Evolutionary conservation across 2,113 vertebrate species (phyloP).

Genomic region (Tyto alba): DNA sequence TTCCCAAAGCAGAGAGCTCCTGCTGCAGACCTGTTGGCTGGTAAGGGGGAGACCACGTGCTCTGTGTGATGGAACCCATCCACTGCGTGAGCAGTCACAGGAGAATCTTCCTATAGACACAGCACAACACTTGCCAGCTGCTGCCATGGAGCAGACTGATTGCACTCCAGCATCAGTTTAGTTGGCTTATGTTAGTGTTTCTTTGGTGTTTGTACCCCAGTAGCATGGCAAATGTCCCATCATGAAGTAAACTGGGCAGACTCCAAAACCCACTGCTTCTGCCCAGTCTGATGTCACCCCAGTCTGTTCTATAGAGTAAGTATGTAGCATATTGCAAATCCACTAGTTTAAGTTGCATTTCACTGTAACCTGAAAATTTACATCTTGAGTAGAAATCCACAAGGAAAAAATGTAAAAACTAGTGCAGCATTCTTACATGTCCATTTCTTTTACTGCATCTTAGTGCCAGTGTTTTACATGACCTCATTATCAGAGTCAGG

Average conservation of each 20-base stretch:
- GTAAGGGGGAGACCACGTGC: background rate
- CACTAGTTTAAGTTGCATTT: background rate
- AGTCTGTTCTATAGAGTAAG: background rate
- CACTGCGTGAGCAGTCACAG: fast-evolving
- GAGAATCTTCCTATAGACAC: background rate
- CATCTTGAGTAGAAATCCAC: background rate
- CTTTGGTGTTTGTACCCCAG: background rate
- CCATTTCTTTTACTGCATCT: background rate
- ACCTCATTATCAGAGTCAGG: background rate
- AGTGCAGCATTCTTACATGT: background rate
- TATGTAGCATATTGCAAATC: background rate
- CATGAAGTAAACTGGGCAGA: background rate
- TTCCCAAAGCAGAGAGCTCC: background rate
- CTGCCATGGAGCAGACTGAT: background rate
- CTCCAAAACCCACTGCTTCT: background rate
- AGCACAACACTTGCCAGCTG: background rate
- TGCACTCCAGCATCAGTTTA: background rate
- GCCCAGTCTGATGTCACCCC: background rate
- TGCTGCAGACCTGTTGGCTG: background rate
- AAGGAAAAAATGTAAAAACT: background rate
- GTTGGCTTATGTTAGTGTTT: background rate
- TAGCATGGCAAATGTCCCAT: background rate
- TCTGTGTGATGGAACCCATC: background rate
- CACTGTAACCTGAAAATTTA: background rate
- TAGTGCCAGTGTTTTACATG: background rate